Evolutionary conservation across 64 coral and sea anemone species (phyloP), one percentile per base, ranked within the genome.

Genomic region (Stichodactyla helianthus): DNA sequence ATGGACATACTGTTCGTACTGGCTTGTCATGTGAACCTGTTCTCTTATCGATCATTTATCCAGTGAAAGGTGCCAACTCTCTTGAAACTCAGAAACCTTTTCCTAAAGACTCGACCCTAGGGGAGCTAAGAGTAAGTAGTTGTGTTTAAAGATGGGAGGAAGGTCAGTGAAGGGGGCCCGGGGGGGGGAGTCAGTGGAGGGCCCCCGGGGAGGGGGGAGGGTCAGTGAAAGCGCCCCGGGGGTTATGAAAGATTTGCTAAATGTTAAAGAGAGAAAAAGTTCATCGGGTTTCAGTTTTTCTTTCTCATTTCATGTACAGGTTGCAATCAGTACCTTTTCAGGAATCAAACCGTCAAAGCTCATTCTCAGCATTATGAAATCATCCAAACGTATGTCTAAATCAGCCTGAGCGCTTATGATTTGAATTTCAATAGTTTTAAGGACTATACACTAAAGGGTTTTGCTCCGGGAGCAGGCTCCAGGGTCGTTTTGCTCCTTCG

Each of bases 31-130:
- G 77, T 31, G 74, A 59, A n/a, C 89, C 89, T 54, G 89, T 91
- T 5, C 84, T 91, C 0, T 26, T 91, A 1, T 84, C 31, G 14
- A 84, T 90, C 31, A 85, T 10, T 14, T 86, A 82, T 86, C 77
- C 89, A 14, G 8, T 70, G 17, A 20, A 86, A 86, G 77, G 67
- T 81, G 7, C 61, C 52, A 55, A 81, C 51, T 52, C 89, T 65
- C 7, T 86, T 2, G 89, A 91, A 17, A 82, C 82, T 81, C 83
- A 86, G 50, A 91, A 91, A 71, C 57, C 25, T 31, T 91, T 91
- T 65, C 82, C 55, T 59, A 91, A 91, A 85, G 57, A 86, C 52
- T 81, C 89, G 0, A 86, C 89, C 51, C 28, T 91, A 1, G 79
- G 58, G 23, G 84, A 91, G 23, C 62, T 91, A 58, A 91, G 86